Conservation (phyloP, 2,113 vertebrate species). For the Seriola rivoliana region DNA sequence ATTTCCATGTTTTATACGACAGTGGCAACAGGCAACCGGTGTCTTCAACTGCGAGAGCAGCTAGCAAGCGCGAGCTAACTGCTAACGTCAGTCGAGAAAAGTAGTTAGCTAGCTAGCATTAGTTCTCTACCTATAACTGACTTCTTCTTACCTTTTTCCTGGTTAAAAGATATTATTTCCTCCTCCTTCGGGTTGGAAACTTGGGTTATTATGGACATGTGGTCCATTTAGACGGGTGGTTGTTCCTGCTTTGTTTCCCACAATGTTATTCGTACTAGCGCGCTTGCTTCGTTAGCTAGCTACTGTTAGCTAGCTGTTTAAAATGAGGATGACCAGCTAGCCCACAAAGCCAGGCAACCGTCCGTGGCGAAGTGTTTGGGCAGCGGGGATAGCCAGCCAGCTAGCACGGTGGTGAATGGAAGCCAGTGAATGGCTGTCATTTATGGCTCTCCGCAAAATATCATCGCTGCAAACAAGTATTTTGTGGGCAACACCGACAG, state of each 20-base stretch:
- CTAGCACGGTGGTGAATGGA: conserved; percentile 70
- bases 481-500: conserved; percentile 1
- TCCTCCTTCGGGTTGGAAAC: conserved; percentile 99
- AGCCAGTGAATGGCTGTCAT: conserved; percentile 67
- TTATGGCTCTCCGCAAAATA: conserved; percentile 67
- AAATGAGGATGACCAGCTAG: conserved; percentile 64
- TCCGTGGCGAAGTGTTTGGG: conserved; percentile 58
- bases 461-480: conserved; percentile 48
- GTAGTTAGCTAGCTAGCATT: conserved; percentile 62
- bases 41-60: conserved; percentile 13
- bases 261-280: conserved; percentile 59
- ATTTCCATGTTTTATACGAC: neutral
- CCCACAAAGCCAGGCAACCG: conserved; percentile 69
- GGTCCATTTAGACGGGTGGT: conserved; percentile 93
- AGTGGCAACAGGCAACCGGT: conserved; percentile 23
- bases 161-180: conserved; percentile 90
- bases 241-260: conserved; percentile 70
- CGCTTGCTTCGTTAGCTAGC: conserved; percentile 69
- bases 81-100: conserved; percentile 58
- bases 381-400: conserved; percentile 72
- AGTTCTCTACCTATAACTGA: neutral
- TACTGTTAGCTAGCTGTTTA: conserved; percentile 63
- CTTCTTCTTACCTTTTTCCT: conserved; percentile 93
- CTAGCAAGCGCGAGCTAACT: conserved; percentile 44
- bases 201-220: conserved; percentile 99